Conservation (phyloP, 2,888 invertebrate genomes). For the Andrena marginata region DNA sequence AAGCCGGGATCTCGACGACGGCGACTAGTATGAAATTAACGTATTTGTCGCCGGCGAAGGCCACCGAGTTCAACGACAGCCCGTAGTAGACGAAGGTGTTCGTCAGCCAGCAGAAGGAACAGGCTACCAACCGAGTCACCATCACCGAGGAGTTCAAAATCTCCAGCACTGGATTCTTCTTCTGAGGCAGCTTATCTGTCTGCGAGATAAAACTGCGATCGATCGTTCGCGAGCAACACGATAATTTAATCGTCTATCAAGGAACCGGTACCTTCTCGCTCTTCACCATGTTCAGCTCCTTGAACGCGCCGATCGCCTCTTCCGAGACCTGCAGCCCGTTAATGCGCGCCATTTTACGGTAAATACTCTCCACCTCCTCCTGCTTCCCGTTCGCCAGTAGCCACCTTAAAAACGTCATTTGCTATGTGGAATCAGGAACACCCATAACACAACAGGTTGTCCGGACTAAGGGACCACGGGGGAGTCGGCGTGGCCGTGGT, state of each 20-base stretch:
- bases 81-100: constrained; percentile 93
- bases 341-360: constrained; percentile 88
- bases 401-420: constrained; percentile 87
- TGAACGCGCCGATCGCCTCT: constrained; percentile 85
- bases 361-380: constrained; percentile 87
- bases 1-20: constrained; percentile 91
- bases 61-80: constrained; percentile 91
- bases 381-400: constrained; percentile 88
- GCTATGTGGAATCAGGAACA: no score
- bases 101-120: constrained; percentile 93
- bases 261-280: constrained; percentile 53
- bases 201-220: constrained; percentile 18
- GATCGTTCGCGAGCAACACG: no score
- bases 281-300: constrained; percentile 71
- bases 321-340: constrained; percentile 88
- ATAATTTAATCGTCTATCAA: background rate
- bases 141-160: constrained; percentile 87
- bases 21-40: constrained; percentile 91
- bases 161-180: constrained; percentile 79
- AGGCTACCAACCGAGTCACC: constrained; percentile 87
- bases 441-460: no score
- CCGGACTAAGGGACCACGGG: no score
- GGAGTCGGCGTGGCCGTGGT: no score
- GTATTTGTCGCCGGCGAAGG: constrained; percentile 91
- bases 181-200: constrained; percentile 50